Base-by-base conservation (phyloP, 1,140 invertebrate species). In the Drosophila mayri region DNA sequence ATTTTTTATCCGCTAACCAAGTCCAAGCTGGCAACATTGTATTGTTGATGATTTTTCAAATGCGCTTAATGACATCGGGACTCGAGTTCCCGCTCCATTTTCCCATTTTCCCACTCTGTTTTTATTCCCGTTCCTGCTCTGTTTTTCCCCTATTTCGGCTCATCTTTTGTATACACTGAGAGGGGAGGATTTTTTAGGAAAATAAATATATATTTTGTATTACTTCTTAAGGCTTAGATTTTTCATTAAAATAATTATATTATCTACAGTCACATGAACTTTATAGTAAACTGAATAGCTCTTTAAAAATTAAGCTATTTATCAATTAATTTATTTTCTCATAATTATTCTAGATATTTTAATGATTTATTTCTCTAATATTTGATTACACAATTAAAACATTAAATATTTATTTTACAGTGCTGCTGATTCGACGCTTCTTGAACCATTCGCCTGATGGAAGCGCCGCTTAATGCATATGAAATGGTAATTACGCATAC, bases 401-500 rank as follows among this genome's bases (percentile, higher is more conserved):
- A 8, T 3, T 7, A 40, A 12, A 9, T 18, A n/a, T 59, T 59
- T 44, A 16, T 18, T 54, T 18, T 18, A 0, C 44, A 38, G 50
- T 65, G 71, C 43, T 47, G 46, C 54, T 54, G 14, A 44, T 66
- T 70, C 22, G 16, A 32, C 14, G 11, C 16, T 18, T 67, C 76
- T 87, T 88, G 80, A 87, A 35, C 58, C 57, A 50, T 57, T 49
- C 41, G 32, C 67, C 65, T 85, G 78, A 86, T 78, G 75, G 82
- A 71, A 78, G 79, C 83, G 54, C 79, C 83, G 73, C 85, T 83
- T 88, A 87, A 87, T 84, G 84, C 84, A 87, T 87, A 87, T 88
- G 84, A 87, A 87, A 87, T 88, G 84, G 84, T 87, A 87, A 87
- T 87, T 87, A 87, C 84, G 84, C 84, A 88, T 88, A 84, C 80